Evolutionary conservation across 2,113 vertebrate species (phyloP).

Genomic region (Vidua chalybeata): DNA sequence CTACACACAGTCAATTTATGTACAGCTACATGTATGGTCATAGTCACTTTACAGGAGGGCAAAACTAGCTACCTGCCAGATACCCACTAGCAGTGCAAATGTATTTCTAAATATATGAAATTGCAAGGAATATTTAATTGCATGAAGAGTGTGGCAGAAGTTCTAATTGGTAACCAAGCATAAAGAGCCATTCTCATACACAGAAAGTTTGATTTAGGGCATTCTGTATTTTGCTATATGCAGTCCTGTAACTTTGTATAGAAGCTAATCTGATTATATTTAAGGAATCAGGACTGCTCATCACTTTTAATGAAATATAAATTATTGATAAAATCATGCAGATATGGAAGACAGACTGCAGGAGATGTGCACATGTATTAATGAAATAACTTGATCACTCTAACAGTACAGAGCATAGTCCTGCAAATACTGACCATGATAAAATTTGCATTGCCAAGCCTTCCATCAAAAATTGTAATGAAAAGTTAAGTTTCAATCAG

Average conservation of each 20-base stretch:
- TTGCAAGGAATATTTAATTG: background rate
- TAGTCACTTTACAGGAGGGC: background rate
- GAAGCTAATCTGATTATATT: background rate
- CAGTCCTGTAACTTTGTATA: background rate
- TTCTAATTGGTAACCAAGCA: background rate
- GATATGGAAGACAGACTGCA: background rate
- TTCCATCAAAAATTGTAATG: background rate
- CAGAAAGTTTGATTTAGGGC: background rate
- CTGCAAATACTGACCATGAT: background rate
- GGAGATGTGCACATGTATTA: background rate
- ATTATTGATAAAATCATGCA: background rate
- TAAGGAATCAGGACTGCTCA: background rate
- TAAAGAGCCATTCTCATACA: background rate
- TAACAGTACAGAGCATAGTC: background rate
- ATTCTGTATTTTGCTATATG: background rate
- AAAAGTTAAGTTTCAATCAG: background rate
- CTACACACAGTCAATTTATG: background rate
- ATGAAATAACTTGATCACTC: background rate
- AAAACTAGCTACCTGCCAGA: background rate
- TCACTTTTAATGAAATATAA: background rate
- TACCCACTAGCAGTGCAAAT: background rate
- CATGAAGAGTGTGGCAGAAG: background rate
- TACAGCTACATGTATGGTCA: fast-evolving
- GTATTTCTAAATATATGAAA: background rate
- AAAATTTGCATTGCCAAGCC: background rate